Evolutionary conservation across 1,140 invertebrate species (phyloP), one percentile per base, ranked within the genome.

Genomic region (Drosophila micromelanica): DNA sequence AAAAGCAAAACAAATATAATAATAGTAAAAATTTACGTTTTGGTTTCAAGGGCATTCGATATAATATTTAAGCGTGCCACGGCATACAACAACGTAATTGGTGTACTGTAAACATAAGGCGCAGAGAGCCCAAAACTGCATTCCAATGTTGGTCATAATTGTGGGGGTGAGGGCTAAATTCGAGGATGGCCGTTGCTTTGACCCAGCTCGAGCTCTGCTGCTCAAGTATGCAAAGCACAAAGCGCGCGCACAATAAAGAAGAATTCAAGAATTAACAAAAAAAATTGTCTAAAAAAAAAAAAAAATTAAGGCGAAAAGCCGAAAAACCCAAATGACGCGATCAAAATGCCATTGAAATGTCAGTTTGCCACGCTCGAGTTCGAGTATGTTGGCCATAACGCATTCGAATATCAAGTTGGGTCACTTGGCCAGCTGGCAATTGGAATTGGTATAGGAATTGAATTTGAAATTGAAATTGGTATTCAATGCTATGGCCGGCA

Each of bases 211-310:
- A 6, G 17, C 60, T 42, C 20, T 49, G 54, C 55, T 74, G 35
- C 27, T 77, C 56, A 65, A 71, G 65, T 78, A 81, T 81, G 78
- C 79, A 81, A 60, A 62, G 79, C 74, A 78, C 57, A 67, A 23
- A 42, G 15, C 30, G 64, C 30, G 64, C 45, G 27, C 20, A 40
- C 54, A 57, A 42, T 42, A 54, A 60, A 55, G 51, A 27, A 4
- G 5, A 49, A 48, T 9, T 8, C 20, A 23, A 57, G 62, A 54
- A 12, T 35, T 40, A 57, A 67, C 9, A 61, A 59, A 9, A 37
- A 56, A 8, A 62, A 42, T 17, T 49, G 63, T 84, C 82, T 84
- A 63, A 76, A 84, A 71, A 71, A 80, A 67, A 48, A 59, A 63
- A 76, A 84, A 71, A 71, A 80, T 72, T 51, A 59, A 61, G 71